phyloP scores from a whole-genome alignment of 2,888 invertebrate genomes.

The Galeopsomyia nigrocyanea region DNA sequence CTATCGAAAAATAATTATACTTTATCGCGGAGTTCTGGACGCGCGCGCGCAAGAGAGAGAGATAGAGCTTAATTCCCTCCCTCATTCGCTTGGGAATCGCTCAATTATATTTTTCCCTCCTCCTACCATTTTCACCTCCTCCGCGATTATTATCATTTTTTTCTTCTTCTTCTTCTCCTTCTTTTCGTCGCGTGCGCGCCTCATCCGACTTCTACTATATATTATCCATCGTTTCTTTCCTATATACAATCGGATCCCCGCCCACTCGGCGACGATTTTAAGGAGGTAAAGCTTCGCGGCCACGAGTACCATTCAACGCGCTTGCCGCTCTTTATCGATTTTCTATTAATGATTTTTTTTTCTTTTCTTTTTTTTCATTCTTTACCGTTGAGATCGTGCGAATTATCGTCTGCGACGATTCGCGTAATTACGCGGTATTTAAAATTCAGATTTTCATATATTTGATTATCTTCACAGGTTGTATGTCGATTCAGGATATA shows the following conservation, averaged over 20 bases:
- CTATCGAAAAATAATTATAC: conserved; percentile 69
- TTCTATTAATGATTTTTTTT: conserved; percentile 36
- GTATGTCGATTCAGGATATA: too few relatives aligned
- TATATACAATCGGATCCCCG: conserved; percentile 23
- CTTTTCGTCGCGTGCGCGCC: conserved; percentile 38
- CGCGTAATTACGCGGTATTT: conserved; percentile 28
- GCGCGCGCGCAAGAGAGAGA: too few relatives aligned
- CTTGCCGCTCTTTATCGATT: conserved; percentile 24
- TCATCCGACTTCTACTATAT: conserved; percentile 21
- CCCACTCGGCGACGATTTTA: conserved; percentile 27
- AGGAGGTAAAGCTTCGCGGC: conserved; percentile 3
- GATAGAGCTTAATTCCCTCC: conserved; percentile 40
- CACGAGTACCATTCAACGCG: conserved; percentile 21
- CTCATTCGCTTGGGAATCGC: conserved; percentile 15
- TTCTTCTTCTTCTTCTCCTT: conserved; percentile 45
- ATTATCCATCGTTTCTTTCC: conserved; percentile 48
- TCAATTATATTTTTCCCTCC: conserved; percentile 37
- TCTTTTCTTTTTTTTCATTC: too few relatives aligned
- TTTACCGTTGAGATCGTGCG: too few relatives aligned
- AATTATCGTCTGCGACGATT: conserved; percentile 28
- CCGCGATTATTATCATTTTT: conserved; percentile 34
- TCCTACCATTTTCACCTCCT: conserved; percentile 33
- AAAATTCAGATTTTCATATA: conserved; percentile 9
- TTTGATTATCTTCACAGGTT: too few relatives aligned
- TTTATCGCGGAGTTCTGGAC: conserved; percentile 61